Conservation (phyloP, 2,888 invertebrate species). For the Oligia latruncula region DNA sequence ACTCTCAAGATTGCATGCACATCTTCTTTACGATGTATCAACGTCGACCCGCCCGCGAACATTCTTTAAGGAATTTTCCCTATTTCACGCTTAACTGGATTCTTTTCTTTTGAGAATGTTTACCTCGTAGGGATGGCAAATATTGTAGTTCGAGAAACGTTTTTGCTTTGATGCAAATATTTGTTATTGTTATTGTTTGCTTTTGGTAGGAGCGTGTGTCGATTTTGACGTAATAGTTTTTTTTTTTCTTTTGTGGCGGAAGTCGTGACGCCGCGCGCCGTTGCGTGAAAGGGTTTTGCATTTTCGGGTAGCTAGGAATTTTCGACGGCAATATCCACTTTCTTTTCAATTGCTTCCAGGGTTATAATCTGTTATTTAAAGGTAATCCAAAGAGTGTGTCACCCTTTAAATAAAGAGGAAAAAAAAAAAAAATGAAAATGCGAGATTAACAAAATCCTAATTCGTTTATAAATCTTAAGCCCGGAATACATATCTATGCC, state of each 20-base stretch:
- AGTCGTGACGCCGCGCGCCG: neutral
- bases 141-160: conserved; percentile 63
- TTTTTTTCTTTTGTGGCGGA: neutral
- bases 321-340: neutral
- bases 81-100: conserved; percentile 69
- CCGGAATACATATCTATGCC: too few relatives aligned
- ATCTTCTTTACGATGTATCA: conserved; percentile 67
- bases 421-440: too few relatives aligned
- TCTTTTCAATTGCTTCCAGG: neutral
- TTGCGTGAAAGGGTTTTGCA: conserved; percentile 17
- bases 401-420: too few relatives aligned
- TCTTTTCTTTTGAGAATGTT: conserved; percentile 66
- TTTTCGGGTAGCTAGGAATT: neutral
- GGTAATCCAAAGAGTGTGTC: neutral
- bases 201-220: conserved; percentile 28
- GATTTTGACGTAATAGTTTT: conserved; percentile 41
- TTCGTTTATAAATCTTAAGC: neutral
- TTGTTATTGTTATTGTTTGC: conserved; percentile 59
- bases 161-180: conserved; percentile 66
- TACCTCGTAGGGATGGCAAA: conserved; percentile 59
- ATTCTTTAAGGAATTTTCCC: conserved; percentile 70
- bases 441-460: neutral
- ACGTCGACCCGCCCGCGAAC: conserved; percentile 62
- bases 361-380: neutral
- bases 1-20: conserved; percentile 56